These are phyloP conservation scores for Drosophila kanapiae DNA, from an alignment of 1,140 invertebrate genomes.

Conservation along the genomic window DNA sequence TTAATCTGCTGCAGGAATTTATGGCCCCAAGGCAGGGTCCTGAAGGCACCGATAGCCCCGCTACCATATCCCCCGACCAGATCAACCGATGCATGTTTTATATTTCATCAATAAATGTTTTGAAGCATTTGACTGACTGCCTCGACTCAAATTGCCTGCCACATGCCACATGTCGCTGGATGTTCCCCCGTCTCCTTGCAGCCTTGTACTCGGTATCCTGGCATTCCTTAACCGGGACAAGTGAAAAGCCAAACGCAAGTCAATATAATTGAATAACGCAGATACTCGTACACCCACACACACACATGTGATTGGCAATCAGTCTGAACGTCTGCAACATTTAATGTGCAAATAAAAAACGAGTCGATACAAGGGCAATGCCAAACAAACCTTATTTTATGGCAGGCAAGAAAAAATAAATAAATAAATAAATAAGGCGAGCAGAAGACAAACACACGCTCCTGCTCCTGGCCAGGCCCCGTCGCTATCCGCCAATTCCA, in stretches of 20 bases:
- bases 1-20: slow-evolving; percentile 75
- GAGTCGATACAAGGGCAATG: slow-evolving; percentile 73
- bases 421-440: slow-evolving; percentile 50
- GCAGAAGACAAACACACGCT: slow-evolving; percentile 21
- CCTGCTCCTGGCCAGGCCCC: not conserved
- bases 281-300: slow-evolving; percentile 18
- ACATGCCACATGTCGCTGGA: slow-evolving; percentile 39
- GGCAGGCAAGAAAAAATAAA: slow-evolving; percentile 68
- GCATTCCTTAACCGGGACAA: slow-evolving; percentile 67
- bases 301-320: slow-evolving; percentile 58
- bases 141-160: slow-evolving; percentile 61
- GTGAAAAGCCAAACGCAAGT: slow-evolving; percentile 76
- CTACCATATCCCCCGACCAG: not conserved
- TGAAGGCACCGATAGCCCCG: not conserved
- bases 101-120: slow-evolving; percentile 74
- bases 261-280: slow-evolving; percentile 81
- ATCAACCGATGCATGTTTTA: slow-evolving; percentile 71
- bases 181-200: slow-evolving; percentile 8
- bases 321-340: slow-evolving; percentile 79
- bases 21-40: slow-evolving; percentile 42
- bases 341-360: slow-evolving; percentile 84
- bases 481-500: slow-evolving; percentile 14
- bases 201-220: slow-evolving; percentile 14
- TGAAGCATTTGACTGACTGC: slow-evolving; percentile 35
- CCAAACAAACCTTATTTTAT: slow-evolving; percentile 81